phyloP scores from a whole-genome alignment of 2,113 vertebrate species.

The Mobula hypostoma region DNA sequence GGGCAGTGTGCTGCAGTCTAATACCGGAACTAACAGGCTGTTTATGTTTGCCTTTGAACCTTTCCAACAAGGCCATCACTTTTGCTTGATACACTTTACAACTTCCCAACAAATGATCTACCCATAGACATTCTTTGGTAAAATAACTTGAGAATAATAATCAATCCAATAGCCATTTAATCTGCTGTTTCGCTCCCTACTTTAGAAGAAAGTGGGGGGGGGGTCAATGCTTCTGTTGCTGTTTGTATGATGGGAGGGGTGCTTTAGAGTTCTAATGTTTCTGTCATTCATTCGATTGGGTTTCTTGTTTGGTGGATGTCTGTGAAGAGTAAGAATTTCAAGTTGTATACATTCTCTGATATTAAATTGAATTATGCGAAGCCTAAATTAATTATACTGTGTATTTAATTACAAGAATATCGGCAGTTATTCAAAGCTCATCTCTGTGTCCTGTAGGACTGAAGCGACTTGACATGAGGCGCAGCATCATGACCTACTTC shows the following conservation, averaged over 20 bases:
- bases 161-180: neutral
- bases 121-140: neutral
- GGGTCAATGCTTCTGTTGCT: too few species aligned
- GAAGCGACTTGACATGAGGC: neutral
- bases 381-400: neutral
- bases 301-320: too few species aligned
- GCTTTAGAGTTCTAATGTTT: too few species aligned
- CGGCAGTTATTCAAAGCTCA: neutral
- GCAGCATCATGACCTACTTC: neutral
- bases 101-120: neutral
- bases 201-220: too few species aligned
- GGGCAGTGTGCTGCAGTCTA: neutral
- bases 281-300: too few species aligned
- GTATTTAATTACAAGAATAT: neutral
- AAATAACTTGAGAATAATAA: neutral
- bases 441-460: neutral
- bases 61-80: neutral
- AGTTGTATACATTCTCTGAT: too few species aligned
- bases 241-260: too few species aligned
- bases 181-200: neutral
- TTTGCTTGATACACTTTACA: neutral
- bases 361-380: neutral
- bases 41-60: neutral
- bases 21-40: neutral
- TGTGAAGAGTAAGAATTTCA: too few species aligned